Conservation (phyloP, 2,113 vertebrate genomes). For the Platichthys flesus region DNA sequence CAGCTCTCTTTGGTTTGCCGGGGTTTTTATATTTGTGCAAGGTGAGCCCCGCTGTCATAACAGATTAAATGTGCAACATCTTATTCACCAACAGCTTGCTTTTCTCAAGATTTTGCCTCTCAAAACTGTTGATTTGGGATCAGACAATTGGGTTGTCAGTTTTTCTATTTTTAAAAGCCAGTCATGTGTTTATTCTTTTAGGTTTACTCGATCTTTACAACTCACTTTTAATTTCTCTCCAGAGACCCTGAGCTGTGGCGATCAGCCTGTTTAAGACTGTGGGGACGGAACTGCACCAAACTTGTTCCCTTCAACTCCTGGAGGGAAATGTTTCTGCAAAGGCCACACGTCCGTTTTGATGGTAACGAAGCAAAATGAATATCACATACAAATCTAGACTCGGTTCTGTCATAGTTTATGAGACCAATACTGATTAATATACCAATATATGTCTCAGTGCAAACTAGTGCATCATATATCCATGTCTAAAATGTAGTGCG, state of each 20-base stretch:
- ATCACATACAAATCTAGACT: neutral
- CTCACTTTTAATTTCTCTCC: constrained; percentile 32
- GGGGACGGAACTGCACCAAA: constrained; percentile 94
- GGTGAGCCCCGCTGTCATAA: constrained; percentile 77
- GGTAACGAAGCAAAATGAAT: constrained; percentile 79
- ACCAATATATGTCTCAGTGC: neutral
- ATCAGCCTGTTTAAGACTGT: constrained; percentile 92
- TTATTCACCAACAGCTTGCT: constrained; percentile 2
- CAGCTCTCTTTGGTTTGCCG: constrained; percentile 95
- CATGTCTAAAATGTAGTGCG: no score
- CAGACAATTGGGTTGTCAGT: no score
- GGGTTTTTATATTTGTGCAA: constrained; percentile 98
- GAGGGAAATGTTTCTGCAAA: constrained; percentile 97
- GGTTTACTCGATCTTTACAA: neutral
- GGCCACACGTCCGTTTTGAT: constrained; percentile 95
- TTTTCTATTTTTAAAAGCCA: neutral
- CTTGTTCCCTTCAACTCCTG: constrained; percentile 90
- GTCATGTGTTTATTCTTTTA: neutral
- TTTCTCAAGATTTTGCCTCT: neutral
- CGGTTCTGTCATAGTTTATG: neutral
- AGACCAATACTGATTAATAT: neutral
- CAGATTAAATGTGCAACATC: neutral
- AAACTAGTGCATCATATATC: no score
- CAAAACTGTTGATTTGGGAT: no score
- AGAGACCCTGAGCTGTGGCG: constrained; percentile 99